Conservation (phyloP, 2,113 vertebrate genomes). For the Nothobranchius furzeri region DNA sequence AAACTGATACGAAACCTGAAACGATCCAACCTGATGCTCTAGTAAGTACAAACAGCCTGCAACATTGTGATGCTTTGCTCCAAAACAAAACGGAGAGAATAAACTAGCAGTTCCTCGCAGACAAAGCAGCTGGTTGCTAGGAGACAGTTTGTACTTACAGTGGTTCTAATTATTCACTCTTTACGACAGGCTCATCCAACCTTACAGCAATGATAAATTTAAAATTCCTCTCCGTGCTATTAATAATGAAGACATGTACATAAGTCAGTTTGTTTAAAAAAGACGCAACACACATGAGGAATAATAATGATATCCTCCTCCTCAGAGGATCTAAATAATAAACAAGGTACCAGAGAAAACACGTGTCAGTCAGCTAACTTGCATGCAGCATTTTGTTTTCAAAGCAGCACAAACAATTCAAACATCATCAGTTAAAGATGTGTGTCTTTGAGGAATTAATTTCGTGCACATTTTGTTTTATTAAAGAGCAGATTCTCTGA, state of each 20-base stretch:
- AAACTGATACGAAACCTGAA: constrained; percentile 7
- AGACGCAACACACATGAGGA: not conserved
- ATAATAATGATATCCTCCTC: constrained; percentile 1
- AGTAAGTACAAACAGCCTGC: constrained; percentile 3
- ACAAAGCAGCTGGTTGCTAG: constrained; percentile 13
- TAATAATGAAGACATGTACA: constrained; percentile 16
- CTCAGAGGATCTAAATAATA: not conserved
- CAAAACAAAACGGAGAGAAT: constrained; percentile 9
- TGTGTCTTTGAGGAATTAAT: not conserved
- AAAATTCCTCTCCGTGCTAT: not conserved
- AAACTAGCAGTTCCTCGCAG: not conserved
- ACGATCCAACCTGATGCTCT: constrained; percentile 2
- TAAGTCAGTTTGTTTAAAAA: constrained; percentile 8
- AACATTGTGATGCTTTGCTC: not conserved
- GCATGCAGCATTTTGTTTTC: not conserved
- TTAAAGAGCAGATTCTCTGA: no score
- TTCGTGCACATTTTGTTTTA: not conserved
- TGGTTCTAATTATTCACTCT: constrained; percentile 22
- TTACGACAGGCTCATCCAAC: constrained; percentile 5
- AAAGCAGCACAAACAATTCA: not conserved
- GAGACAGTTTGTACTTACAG: constrained; percentile 12
- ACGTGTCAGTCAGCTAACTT: not conserved
- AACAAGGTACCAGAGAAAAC: not conserved
- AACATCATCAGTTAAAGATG: not conserved
- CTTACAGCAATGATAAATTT: not conserved